phyloP scores from a whole-genome alignment of 2,888 invertebrate genomes.

The Biston stratarius region DNA sequence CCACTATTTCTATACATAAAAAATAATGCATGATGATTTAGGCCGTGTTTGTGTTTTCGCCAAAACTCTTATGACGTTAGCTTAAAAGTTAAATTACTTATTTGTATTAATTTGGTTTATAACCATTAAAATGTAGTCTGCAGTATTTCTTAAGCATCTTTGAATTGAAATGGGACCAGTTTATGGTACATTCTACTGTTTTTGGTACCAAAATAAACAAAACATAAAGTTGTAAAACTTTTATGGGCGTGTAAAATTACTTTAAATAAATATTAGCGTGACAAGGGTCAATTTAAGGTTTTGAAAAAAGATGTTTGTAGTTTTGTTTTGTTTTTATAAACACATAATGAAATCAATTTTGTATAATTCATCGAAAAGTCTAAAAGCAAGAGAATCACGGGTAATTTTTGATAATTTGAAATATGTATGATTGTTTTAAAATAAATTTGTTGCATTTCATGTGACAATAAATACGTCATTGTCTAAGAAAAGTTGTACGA shows the following conservation, averaged over 20 bases:
- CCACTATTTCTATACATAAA: no score
- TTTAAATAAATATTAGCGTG: constrained; percentile 61
- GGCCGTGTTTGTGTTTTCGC: no score
- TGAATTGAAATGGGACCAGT: constrained; percentile 9
- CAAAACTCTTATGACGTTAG: no score
- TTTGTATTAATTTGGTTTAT: no score
- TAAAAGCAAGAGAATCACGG: neutral
- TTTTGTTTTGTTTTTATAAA: constrained; percentile 23
- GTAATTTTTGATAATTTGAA: neutral
- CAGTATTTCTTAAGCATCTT: neutral
- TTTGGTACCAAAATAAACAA: constrained; percentile 34
- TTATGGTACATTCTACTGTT: constrained; percentile 4
- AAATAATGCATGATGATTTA: no score
- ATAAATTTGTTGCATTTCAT: neutral
- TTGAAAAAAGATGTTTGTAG: constrained; percentile 61
- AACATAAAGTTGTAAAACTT: constrained; percentile 49
- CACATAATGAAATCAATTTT: neutral
- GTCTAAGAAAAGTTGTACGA: constrained; percentile 15
- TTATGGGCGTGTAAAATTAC: constrained; percentile 56
- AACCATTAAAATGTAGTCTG: neutral
- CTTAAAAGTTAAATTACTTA: no score
- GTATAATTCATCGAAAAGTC: neutral
- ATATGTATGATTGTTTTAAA: neutral
- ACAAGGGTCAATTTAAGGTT: constrained; percentile 61
- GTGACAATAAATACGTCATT: constrained; percentile 21